These are phyloP conservation scores for Clostera curtula DNA, from an alignment of 2,888 invertebrate species.

Conservation along the genomic window DNA sequence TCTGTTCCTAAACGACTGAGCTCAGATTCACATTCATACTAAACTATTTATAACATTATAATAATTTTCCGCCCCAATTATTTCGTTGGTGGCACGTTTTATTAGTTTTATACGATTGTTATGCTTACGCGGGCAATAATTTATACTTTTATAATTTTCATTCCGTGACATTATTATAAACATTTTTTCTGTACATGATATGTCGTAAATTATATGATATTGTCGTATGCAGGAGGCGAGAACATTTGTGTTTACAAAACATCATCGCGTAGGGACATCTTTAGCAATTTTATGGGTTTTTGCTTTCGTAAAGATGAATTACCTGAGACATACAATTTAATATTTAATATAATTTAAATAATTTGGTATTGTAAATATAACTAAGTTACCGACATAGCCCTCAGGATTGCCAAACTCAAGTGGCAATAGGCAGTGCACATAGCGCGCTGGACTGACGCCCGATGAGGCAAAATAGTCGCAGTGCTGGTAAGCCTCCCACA, in stretches of 20 bases:
- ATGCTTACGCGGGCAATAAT: conserved; percentile 46
- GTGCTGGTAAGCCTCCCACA: no score
- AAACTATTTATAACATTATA: conserved; percentile 73
- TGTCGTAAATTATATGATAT: conserved; percentile 34
- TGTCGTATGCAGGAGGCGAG: conserved; percentile 36
- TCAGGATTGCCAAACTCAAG: no score
- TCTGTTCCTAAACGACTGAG: conserved; percentile 53
- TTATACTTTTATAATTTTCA: conserved; percentile 48
- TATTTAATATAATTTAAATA: no score
- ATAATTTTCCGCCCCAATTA: conserved; percentile 71
- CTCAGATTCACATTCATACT: conserved; percentile 63
- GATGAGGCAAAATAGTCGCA: no score
- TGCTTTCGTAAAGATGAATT: no score
- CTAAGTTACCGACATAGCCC: no score
- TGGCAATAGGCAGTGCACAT: no score
- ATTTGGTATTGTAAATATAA: no score
- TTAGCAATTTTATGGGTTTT: conserved; percentile 25
- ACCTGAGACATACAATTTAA: no score
- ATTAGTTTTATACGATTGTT: conserved; percentile 68
- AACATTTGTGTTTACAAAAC: conserved; percentile 48
- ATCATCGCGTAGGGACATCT: conserved; percentile 23
- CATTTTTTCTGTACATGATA: conserved; percentile 33
- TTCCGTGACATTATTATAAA: conserved; percentile 50
- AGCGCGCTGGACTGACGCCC: no score
- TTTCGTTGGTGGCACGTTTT: conserved; percentile 66